Evolutionary conservation across 1,140 invertebrate genomes (phyloP).

Genomic region (Hylyphantes graminicola): DNA sequence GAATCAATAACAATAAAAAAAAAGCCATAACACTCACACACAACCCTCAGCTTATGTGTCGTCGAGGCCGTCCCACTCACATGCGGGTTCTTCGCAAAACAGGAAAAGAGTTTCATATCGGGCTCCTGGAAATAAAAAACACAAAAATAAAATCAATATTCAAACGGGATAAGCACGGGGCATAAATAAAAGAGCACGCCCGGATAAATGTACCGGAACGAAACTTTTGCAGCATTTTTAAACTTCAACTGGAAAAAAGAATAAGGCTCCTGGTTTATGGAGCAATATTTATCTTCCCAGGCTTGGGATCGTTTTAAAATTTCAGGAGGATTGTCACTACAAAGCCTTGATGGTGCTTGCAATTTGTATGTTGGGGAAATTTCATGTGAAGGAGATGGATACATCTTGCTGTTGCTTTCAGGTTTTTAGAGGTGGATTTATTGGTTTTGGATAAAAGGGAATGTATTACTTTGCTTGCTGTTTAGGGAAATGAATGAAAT

Average conservation of each 20-base stretch:
- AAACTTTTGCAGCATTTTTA: conserved; percentile 43
- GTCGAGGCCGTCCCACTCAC: conserved; percentile 78
- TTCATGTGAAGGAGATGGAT: too few relatives aligned
- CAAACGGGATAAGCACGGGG: conserved; percentile 20
- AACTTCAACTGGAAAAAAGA: conserved; percentile 8
- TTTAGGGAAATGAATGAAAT: too few relatives aligned
- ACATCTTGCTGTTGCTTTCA: background rate
- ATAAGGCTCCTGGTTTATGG: conserved; percentile 22
- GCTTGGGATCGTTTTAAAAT: conserved; percentile 31
- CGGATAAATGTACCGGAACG: conserved; percentile 44
- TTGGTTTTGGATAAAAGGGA: background rate
- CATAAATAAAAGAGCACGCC: conserved; percentile 50
- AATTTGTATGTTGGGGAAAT: too few relatives aligned
- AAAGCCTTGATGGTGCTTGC: too few relatives aligned
- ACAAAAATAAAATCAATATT: conserved; percentile 46
- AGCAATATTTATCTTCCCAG: conserved; percentile 30
- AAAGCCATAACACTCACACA: conserved; percentile 35
- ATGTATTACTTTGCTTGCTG: background rate
- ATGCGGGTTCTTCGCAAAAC: conserved; percentile 79
- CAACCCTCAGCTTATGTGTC: conserved; percentile 45
- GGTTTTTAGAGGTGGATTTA: background rate
- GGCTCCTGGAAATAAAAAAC: conserved; percentile 38
- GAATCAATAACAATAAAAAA: too few relatives aligned
- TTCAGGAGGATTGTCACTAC: background rate
- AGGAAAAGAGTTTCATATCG: conserved; percentile 76